Conservation (phyloP, 2,113 vertebrate species). For the Donacobius atricapilla region DNA sequence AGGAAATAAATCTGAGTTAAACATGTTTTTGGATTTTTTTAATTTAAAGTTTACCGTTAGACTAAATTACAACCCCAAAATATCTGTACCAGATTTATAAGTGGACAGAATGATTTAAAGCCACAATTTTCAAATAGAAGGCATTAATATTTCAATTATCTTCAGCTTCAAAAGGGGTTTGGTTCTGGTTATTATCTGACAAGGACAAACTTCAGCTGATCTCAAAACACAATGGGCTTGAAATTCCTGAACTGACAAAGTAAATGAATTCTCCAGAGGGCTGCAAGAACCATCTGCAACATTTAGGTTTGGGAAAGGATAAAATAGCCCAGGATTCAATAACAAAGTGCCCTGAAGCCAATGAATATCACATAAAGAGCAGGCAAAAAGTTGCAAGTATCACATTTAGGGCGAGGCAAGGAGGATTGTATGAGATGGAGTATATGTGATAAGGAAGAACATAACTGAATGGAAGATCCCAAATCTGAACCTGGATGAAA, state of each 20-base stretch:
- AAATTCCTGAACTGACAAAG: background rate
- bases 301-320: background rate
- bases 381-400: background rate
- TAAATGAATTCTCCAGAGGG: background rate
- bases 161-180: background rate
- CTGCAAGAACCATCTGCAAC: background rate
- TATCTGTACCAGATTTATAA: background rate
- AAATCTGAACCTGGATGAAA: background rate
- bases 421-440: background rate
- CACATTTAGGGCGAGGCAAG: background rate
- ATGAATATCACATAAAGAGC: fast-evolving
- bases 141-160: background rate
- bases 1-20: background rate
- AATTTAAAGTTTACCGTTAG: background rate
- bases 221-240: background rate
- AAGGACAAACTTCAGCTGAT: background rate
- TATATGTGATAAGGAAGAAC: background rate
- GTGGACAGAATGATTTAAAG: background rate
- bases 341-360: background rate
- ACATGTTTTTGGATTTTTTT: background rate
- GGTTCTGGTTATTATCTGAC: background rate
- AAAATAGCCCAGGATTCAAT: background rate
- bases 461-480: background rate
- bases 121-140: background rate
- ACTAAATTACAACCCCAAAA: background rate